phyloP scores from a whole-genome alignment of 2,113 vertebrate species.

The Pelusios castaneus region DNA sequence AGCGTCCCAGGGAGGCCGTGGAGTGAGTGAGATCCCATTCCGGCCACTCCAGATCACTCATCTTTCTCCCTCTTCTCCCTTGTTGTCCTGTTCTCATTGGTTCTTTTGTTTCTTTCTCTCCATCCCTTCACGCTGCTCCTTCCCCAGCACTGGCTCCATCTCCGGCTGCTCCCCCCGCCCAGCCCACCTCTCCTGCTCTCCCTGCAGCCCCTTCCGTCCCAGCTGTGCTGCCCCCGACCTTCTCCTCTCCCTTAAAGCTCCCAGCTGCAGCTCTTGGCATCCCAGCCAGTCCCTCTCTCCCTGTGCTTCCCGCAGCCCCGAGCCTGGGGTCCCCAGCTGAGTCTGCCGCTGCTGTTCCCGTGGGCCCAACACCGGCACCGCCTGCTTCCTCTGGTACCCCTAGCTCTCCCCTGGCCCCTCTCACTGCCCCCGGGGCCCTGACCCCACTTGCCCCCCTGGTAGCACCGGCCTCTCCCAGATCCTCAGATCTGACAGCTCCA shows the following conservation, averaged over 20 bases:
- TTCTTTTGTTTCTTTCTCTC: constrained; percentile 72
- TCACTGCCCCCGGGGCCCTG: background rate
- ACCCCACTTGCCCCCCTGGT: background rate
- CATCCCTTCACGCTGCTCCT: constrained; percentile 76
- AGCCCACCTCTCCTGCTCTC: background rate
- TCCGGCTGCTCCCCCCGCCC: constrained; percentile 7
- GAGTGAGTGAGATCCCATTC: too few species aligned
- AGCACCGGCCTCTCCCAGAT: background rate
- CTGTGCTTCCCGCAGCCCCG: constrained; percentile 6
- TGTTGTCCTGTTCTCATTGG: constrained; percentile 47
- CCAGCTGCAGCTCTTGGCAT: background rate
- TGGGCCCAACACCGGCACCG: background rate
- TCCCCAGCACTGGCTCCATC: constrained; percentile 75
- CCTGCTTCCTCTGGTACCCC: background rate
- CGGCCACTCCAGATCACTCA: constrained; percentile 51
- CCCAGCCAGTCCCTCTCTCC: background rate
- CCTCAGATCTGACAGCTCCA: background rate
- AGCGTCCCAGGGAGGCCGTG: too few species aligned
- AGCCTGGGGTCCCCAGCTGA: background rate
- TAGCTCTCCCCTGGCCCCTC: background rate
- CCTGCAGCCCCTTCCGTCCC: rapidly evolving
- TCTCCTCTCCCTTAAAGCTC: constrained; percentile 7
- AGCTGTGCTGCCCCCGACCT: rapidly evolving
- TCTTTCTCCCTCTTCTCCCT: background rate
- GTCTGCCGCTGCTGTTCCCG: too few species aligned